phyloP scores from a whole-genome alignment of 1,140 invertebrate species.

The Scaptomyza hsui region DNA sequence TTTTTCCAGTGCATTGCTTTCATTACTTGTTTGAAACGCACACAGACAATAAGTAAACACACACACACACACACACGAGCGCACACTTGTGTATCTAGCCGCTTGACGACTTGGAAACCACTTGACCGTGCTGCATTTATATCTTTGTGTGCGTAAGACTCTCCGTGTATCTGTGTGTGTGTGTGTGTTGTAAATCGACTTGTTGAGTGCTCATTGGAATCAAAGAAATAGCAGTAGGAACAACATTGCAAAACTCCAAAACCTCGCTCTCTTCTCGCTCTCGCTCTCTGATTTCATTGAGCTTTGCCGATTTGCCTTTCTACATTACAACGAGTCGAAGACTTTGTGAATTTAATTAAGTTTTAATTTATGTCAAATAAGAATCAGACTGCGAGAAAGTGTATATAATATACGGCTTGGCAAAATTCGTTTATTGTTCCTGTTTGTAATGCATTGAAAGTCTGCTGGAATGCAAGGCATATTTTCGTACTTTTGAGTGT shows the following conservation, averaged over 20 bases:
- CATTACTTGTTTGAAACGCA: slow-evolving; percentile 62
- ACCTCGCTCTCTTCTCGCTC: slow-evolving; percentile 11
- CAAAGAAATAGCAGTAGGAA: slow-evolving; percentile 48
- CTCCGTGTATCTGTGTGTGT: slow-evolving; percentile 5
- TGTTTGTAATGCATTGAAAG: no score
- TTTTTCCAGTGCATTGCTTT: slow-evolving; percentile 78
- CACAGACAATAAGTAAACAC: slow-evolving; percentile 26
- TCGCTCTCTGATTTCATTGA: not conserved
- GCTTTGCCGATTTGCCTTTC: slow-evolving; percentile 7
- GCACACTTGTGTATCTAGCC: not conserved
- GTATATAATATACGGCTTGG: no score
- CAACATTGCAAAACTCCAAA: slow-evolving; percentile 43
- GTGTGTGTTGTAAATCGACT: slow-evolving; percentile 52
- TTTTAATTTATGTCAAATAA: no score
- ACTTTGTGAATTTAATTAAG: not conserved
- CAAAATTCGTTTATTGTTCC: no score
- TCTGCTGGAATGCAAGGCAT: not conserved
- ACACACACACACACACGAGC: slow-evolving; percentile 19
- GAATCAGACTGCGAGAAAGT: no score
- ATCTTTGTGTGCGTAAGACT: slow-evolving; percentile 6
- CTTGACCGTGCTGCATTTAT: slow-evolving; percentile 28
- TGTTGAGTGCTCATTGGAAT: slow-evolving; percentile 68
- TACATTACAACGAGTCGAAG: not conserved
- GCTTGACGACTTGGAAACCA: slow-evolving; percentile 11
- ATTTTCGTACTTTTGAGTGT: not conserved